Evolutionary conservation across 2,888 invertebrate species (phyloP), one percentile per base, ranked within the genome.

Genomic region (Drosophila differens): DNA sequence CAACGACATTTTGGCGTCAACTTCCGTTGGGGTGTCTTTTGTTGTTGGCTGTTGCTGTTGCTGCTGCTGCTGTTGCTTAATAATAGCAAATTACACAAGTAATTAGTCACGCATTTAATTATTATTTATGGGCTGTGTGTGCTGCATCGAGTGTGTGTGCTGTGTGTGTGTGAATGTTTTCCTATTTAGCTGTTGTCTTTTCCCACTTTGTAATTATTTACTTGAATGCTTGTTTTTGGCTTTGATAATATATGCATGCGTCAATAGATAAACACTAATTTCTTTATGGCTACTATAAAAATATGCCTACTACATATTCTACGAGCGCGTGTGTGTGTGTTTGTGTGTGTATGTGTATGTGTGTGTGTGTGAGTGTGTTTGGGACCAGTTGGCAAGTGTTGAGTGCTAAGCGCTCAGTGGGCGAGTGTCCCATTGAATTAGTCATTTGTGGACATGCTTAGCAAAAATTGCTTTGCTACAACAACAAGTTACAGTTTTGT

Each of bases 51-150:
- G 30, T 22, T 54, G 33, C 32, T 51, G n/a, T 51, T 67, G 81
- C 71, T 79, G 64, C 44, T 63, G 49, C 47, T 65, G 32, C 39
- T 68, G 64, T 52, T 67, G 81, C 74, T 79, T 86, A 90, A 90
- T 90, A 90, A 90, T 86, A 76, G 80, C 87, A 89, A 85, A 90
- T 90, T 91, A 90, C 89, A 85, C 90, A 88, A 90, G 86, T 89
- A 90, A 90, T 91, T 91, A 91, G 90, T 90, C 91, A 90, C 87
- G 87, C 89, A 87, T 90, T 86, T 91, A 82, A 89, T 90, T 90
- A 90, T 88, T 91, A 90, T 90, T 89, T 90, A 89, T 89, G 78
- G 70, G 58, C 41, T 76, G 35, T 55, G 35, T 57, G 22, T 47
- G 32, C 4, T 33, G 14, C 3, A 44, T 14, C 3, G 37, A 6